phyloP scores from a whole-genome alignment of 2,797 vertebrate species.

The Cheirogaleus major region DNA sequence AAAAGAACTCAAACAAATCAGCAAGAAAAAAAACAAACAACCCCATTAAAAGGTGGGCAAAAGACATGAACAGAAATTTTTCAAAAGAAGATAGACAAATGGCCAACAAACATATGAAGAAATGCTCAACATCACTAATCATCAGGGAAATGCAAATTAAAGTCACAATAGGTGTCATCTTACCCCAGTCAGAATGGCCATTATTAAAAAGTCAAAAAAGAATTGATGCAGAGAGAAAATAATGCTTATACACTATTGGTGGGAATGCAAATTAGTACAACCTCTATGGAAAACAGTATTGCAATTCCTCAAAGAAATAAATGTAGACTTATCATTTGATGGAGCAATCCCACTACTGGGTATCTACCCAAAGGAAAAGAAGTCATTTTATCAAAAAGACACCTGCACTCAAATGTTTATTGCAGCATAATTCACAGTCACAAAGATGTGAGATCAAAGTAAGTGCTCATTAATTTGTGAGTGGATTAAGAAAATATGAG shows the following conservation, averaged over 20 bases:
- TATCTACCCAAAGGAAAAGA: neutral
- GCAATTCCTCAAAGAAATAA: neutral
- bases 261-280: neutral
- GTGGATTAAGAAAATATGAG: neutral
- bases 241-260: neutral
- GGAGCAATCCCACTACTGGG: neutral
- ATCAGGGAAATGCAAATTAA: neutral
- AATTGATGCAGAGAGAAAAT: neutral
- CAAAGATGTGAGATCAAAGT: neutral
- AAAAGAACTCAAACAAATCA: neutral
- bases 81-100: neutral
- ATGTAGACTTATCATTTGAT: neutral
- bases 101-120: neutral
- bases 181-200: neutral
- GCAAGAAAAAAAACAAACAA: neutral
- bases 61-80: neutral
- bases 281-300: neutral
- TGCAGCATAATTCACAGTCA: neutral
- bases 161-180: neutral
- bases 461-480: neutral
- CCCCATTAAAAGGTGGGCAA: neutral
- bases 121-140: neutral
- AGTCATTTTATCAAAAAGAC: neutral
- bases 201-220: neutral
- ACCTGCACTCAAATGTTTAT: neutral